A percentile compares a stretch with the other conserved stretches of the same genome.
These are phyloP conservation scores for Malurus splendens DNA, from an alignment of 2,797 vertebrate species.

Conservation along the genomic window DNA sequence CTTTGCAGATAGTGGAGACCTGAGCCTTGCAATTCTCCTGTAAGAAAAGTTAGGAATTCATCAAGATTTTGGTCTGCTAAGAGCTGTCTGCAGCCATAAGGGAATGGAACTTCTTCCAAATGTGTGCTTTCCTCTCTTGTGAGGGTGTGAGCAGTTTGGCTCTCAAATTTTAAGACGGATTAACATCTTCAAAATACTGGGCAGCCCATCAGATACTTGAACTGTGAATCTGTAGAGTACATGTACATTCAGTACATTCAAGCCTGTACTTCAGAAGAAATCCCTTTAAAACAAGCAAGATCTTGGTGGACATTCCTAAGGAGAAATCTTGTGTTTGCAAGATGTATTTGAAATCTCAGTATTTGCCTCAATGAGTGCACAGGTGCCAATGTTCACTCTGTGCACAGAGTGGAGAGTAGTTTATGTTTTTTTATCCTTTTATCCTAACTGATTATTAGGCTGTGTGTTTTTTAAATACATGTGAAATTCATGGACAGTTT, in stretches of 20 bases:
- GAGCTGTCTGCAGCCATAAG: background rate
- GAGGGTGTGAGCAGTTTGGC: rapidly evolving
- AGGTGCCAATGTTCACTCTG: background rate
- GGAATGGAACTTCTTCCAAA: background rate
- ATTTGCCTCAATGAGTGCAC: background rate
- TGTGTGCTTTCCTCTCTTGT: background rate
- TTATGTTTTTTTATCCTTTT: background rate
- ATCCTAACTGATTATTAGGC: background rate
- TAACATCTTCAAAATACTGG: background rate
- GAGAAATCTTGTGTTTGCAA: background rate
- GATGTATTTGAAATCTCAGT: background rate
- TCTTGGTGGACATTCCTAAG: background rate
- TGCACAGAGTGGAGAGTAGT: no score
- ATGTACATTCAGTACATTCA: background rate
- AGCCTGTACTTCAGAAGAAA: background rate
- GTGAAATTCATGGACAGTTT: background rate
- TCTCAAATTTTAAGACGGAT: background rate
- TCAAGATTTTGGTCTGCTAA: background rate
- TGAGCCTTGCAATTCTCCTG: background rate
- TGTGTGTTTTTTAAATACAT: background rate
- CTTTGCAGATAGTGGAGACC: background rate
- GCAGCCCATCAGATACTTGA: background rate
- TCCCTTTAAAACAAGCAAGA: background rate
- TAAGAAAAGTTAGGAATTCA: background rate
- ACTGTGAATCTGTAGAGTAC: background rate